A percentile compares a stretch with the other conserved stretches of the same genome.
Conservation (phyloP, 2,113 vertebrate genomes). For the Pygoscelis adeliae region DNA sequence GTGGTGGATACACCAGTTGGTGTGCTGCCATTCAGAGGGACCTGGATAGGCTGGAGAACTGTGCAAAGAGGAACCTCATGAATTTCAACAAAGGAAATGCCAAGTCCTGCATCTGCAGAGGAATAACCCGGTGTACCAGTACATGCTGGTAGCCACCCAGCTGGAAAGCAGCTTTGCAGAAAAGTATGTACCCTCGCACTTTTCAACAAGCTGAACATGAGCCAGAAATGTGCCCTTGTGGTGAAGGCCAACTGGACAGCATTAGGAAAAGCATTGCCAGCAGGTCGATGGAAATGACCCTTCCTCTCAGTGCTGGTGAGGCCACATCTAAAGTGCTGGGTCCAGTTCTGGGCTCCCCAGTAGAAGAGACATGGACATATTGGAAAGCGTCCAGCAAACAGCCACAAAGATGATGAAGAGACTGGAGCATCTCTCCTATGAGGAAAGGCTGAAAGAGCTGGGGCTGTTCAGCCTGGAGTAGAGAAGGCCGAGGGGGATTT, state of each 20-base stretch:
- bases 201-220: background rate
- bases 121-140: too few relatives aligned
- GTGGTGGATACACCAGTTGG: background rate
- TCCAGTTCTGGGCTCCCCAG: background rate
- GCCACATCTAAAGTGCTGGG: background rate
- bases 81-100: background rate
- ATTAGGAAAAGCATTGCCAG: background rate
- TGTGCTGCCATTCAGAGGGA: background rate
- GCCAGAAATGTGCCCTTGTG: background rate
- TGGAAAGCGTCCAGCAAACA: fast-evolving
- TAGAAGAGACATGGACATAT: background rate
- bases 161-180: background rate
- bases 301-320: background rate
- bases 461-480: background rate
- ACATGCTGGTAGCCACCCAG: background rate
- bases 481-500: background rate
- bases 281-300: background rate
- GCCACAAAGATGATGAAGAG: background rate
- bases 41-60: background rate
- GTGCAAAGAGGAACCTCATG: background rate
- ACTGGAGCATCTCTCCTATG: background rate
- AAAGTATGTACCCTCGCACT: background rate
- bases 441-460: background rate
- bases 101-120: background rate
- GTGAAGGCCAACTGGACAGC: background rate